Evolutionary conservation across 2,888 invertebrate genomes (phyloP), one percentile per base, ranked within the genome.

Genomic region (Hydrotaea diabolus): DNA sequence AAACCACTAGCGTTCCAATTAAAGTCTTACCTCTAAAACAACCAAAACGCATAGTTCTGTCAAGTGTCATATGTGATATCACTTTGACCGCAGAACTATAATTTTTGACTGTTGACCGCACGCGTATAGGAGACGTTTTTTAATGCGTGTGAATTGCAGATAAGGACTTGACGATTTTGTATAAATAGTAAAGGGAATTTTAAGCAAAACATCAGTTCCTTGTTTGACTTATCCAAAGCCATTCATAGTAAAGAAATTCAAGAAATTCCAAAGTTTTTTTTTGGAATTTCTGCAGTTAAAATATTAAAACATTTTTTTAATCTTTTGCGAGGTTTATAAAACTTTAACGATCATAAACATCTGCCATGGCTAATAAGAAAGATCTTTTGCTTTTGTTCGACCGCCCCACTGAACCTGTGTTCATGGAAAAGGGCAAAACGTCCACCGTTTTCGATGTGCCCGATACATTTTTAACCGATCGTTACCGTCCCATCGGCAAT

Each of bases 351-450:
- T 36, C 36, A 5, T 9, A 8, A 36, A 36, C n/a, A 36, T 36
- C 46, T 15, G 13, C 46, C 2, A 46, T 46, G 46, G 46, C 46
- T n/a, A 89, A 93, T 76, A 94, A 93, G 88, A 91, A 93, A n/a
- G 93, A 95, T 88, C 91, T 96, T 19, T 91, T 95, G 87, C 92
- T 95, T 88, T 93, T 96, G 87, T 96, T 95, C 92, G 95, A 96
- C 89, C 94, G 96, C 59, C 96, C 96, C 13, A 93, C 94, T 86
- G 96, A 96, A 92, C 96, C 96, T 0, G 94, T 95, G 83, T 96
- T 96, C 92, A 94, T 96, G 93, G 95, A 95, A 86, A 96, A 96
- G 92, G 96, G 96, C 1, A 94, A 94, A 0, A 92, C 93, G 0
- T 93, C 93, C 71, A 91, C 94, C 0, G 93, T 94, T 43, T 95